A percentile compares a stretch with the other conserved stretches of the same genome.
phyloP scores from a whole-genome alignment of 1,140 invertebrate genomes.

The Drosophila kanapiae region DNA sequence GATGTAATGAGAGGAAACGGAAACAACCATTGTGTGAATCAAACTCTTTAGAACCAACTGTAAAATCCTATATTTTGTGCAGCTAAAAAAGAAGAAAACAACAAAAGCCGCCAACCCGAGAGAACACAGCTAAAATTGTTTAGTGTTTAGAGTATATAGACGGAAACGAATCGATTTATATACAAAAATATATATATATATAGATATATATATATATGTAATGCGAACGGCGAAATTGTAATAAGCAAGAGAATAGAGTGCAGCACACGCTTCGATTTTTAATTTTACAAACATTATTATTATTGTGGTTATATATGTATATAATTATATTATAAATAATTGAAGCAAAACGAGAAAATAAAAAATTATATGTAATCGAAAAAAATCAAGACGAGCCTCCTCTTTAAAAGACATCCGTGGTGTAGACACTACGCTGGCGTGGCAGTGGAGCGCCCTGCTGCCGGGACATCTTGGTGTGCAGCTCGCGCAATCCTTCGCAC shows the following conservation, averaged over 20 bases:
- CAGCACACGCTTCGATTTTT: slow-evolving; percentile 84
- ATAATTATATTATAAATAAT: slow-evolving; percentile 85
- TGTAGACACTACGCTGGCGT: slow-evolving; percentile 82
- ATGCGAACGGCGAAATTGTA: slow-evolving; percentile 71
- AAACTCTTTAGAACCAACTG: slow-evolving; percentile 60
- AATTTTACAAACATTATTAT: slow-evolving; percentile 84
- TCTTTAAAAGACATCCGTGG: slow-evolving; percentile 78
- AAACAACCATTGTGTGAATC: slow-evolving; percentile 15
- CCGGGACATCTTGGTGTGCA: slow-evolving; percentile 68
- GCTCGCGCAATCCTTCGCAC: slow-evolving; percentile 58
- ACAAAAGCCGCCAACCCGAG: slow-evolving; percentile 21
- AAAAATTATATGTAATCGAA: slow-evolving; percentile 85
- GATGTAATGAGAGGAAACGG: slow-evolving; percentile 14
- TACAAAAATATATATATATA: slow-evolving; percentile 60
- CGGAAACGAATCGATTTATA: slow-evolving; percentile 60
- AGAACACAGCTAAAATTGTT: slow-evolving; percentile 73
- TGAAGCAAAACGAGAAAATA: slow-evolving; percentile 81
- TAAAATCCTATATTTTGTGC: slow-evolving; percentile 78
- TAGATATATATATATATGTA: slow-evolving; percentile 53
- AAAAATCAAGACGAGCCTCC: slow-evolving; percentile 45
- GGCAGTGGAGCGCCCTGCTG: slow-evolving; percentile 77
- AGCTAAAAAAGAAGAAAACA: slow-evolving; percentile 39
- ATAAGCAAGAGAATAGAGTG: slow-evolving; percentile 78
- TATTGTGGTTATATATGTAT: slow-evolving; percentile 85
- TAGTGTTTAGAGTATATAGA: slow-evolving; percentile 75